phyloP scores from a whole-genome alignment of 1,140 invertebrate species.

The Limonius californicus region DNA sequence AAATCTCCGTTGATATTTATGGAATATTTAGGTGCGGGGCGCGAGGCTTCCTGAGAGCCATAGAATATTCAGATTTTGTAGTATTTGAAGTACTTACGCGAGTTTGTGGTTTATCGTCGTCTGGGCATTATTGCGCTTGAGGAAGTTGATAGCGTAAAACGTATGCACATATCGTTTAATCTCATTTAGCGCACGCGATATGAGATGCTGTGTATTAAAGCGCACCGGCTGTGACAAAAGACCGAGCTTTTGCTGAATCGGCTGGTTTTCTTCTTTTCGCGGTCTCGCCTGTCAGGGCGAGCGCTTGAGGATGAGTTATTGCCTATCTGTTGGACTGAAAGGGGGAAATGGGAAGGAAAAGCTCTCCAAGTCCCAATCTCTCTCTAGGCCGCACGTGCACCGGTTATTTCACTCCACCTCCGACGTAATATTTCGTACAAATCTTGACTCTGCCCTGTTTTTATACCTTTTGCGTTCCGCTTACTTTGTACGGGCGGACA shows the following conservation, averaged over 20 bases:
- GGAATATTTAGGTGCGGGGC: too few species aligned
- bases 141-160: slow-evolving; percentile 20
- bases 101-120: slow-evolving; percentile 23
- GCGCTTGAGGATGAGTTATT: slow-evolving; percentile 38
- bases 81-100: not conserved
- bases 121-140: slow-evolving; percentile 9
- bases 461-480: not conserved
- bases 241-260: slow-evolving; percentile 23
- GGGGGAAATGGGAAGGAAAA: slow-evolving; percentile 36
- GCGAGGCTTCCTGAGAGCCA: too few species aligned
- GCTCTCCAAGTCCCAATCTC: slow-evolving; percentile 33
- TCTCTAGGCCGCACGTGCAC: slow-evolving; percentile 13
- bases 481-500: not conserved
- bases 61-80: not conserved
- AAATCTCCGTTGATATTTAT: too few species aligned
- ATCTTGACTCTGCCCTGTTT: slow-evolving; percentile 16
- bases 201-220: slow-evolving; percentile 27
- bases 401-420: slow-evolving; percentile 19
- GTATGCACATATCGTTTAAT: slow-evolving; percentile 35
- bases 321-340: slow-evolving; percentile 40
- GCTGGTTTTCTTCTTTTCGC: slow-evolving; percentile 33
- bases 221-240: slow-evolving; percentile 28
- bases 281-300: slow-evolving; percentile 29
- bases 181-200: slow-evolving; percentile 25
- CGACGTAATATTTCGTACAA: slow-evolving; percentile 26